A percentile compares a stretch with the other conserved stretches of the same genome.
These are phyloP conservation scores for Apamea monoglypha DNA, from an alignment of 2,888 invertebrate species.

Conservation along the genomic window DNA sequence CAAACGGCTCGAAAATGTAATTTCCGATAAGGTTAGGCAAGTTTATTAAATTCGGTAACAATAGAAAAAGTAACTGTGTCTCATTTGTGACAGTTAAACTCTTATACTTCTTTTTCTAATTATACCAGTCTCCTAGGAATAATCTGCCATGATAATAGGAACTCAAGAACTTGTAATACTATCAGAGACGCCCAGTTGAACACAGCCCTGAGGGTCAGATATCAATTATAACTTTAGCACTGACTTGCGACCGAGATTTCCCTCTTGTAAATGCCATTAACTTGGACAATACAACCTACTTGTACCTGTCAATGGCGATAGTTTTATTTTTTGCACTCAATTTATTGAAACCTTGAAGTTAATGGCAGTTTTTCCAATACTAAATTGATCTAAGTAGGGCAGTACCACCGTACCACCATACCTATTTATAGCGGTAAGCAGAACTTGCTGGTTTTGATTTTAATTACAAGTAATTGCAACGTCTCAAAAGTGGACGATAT, in stretches of 20 bases:
- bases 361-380: background rate
- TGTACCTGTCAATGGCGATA: conserved; percentile 16
- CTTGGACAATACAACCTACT: conserved; percentile 30
- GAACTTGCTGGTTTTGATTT: background rate
- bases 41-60: background rate
- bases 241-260: conserved; percentile 33
- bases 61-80: too few relatives aligned
- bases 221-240: conserved; percentile 48
- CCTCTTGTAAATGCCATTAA: conserved; percentile 21
- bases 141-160: conserved; percentile 18
- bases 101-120: background rate
- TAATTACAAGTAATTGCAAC: background rate
- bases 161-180: conserved; percentile 27
- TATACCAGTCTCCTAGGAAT: conserved; percentile 6
- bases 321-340: conserved; percentile 17
- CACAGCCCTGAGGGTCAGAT: conserved; percentile 21
- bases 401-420: background rate
- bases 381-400: conserved; percentile 2
- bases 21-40: too few relatives aligned
- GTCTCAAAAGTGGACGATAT: too few relatives aligned
- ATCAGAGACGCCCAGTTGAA: conserved; percentile 22
- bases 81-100: background rate
- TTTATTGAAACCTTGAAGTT: conserved; percentile 20
- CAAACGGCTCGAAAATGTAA: too few relatives aligned
- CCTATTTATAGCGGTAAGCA: background rate